These are phyloP conservation scores for Leptodactylus fuscus DNA, from an alignment of 2,113 vertebrate species.

Conservation along the genomic window DNA sequence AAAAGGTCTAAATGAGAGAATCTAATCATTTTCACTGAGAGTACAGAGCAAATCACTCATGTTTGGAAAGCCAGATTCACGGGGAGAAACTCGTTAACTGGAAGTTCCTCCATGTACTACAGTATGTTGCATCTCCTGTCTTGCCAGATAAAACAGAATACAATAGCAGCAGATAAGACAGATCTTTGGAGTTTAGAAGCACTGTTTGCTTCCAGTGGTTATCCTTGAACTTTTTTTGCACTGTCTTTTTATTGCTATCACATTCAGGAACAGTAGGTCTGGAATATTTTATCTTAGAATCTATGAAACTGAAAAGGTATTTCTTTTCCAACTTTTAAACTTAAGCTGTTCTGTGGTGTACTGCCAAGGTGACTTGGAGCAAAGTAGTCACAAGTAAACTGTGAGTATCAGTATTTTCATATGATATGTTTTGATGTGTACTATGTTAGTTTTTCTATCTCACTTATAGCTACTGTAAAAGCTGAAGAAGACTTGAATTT, in stretches of 20 bases:
- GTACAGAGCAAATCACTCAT: neutral
- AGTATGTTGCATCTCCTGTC: conserved; percentile 25
- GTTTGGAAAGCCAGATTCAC: neutral
- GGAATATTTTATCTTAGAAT: conserved; percentile 36
- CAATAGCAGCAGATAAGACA: conserved; percentile 47
- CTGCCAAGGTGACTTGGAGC: conserved; percentile 41
- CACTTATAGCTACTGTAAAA: neutral
- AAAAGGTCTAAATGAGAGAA: neutral
- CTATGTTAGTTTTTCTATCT: neutral
- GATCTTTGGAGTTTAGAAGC: conserved; percentile 48
- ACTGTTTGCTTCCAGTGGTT: conserved; percentile 48
- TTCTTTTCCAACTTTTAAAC: conserved; percentile 27
- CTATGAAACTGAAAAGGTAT: conserved; percentile 35
- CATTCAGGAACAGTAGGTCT: conserved; percentile 35
- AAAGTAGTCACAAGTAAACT: conserved; percentile 37
- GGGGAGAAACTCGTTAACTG: neutral
- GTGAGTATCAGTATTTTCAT: conserved; percentile 35
- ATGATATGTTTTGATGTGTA: conserved; percentile 20
- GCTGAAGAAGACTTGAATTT: neutral
- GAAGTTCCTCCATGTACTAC: neutral
- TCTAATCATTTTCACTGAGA: neutral
- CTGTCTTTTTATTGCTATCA: conserved; percentile 10
- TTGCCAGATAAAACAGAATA: conserved; percentile 46
- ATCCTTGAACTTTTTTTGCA: conserved; percentile 54
- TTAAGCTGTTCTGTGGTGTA: conserved; percentile 28